Evolutionary conservation across 2,797 vertebrate species (phyloP).

Genomic region (Macrochelys suwanniensis): DNA sequence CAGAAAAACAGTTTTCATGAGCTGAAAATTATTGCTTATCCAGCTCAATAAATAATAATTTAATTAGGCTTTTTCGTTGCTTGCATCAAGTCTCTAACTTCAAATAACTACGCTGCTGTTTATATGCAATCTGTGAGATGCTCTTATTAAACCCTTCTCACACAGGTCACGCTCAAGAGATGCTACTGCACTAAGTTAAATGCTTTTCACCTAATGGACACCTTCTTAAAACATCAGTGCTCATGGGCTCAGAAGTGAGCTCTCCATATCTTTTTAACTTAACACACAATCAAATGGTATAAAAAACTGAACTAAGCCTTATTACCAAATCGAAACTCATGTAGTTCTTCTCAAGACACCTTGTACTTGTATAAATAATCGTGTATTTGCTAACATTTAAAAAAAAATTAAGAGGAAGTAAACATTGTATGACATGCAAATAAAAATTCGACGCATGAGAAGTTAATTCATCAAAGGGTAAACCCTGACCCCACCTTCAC

Average conservation of each 20-base stretch:
- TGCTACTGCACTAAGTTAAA: background rate
- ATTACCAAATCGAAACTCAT: background rate
- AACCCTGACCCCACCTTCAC: background rate
- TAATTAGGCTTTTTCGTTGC: background rate
- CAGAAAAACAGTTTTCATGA: background rate
- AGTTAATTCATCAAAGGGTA: background rate
- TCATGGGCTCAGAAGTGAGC: too few relatives aligned
- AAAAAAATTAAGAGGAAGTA: too few relatives aligned
- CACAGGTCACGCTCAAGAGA: background rate
- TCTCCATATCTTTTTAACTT: background rate
- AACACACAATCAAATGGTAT: background rate
- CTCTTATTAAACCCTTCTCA: too few relatives aligned
- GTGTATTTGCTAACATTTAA: too few relatives aligned
- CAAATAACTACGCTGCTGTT: background rate
- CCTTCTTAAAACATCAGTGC: too few relatives aligned
- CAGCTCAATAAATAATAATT: background rate
- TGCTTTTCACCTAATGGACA: too few relatives aligned
- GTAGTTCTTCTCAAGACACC: background rate
- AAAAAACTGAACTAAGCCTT: background rate
- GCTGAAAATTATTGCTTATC: background rate
- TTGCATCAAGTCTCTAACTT: background rate
- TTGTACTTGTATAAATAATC: too few relatives aligned
- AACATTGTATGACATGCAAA: background rate
- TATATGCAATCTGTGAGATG: background rate
- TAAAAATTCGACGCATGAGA: background rate